Evolutionary conservation across 2,113 vertebrate species (phyloP).

Genomic region (Sceloporus undulatus): DNA sequence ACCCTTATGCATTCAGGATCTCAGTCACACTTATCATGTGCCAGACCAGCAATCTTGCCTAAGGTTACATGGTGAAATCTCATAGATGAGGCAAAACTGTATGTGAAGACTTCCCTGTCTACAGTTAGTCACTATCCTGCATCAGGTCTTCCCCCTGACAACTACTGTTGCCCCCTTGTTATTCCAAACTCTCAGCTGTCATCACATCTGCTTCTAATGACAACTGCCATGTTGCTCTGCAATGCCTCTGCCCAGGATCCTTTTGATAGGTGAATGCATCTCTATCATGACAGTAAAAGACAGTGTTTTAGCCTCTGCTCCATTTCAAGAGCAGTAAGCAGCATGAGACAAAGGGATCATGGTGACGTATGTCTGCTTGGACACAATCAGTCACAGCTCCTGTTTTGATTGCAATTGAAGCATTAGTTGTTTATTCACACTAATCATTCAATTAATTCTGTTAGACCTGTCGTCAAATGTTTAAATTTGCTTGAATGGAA

Average conservation of each 20-base stretch:
- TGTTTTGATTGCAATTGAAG: constrained; percentile 17
- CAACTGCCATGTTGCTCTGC: background rate
- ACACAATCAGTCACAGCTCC: background rate
- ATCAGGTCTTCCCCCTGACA: background rate
- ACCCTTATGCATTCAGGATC: background rate
- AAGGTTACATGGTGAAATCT: background rate
- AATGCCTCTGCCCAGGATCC: background rate
- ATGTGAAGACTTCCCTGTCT: background rate
- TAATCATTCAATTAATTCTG: constrained; percentile 11
- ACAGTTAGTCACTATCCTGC: background rate
- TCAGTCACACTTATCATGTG: background rate
- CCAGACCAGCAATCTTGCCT: too few species aligned
- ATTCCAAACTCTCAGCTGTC: background rate
- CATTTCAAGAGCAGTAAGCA: background rate
- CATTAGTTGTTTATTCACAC: constrained; percentile 19
- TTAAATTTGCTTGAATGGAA: background rate
- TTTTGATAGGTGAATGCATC: background rate
- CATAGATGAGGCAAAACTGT: background rate
- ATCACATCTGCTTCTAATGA: background rate
- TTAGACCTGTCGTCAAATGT: constrained; percentile 14
- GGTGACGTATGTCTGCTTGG: background rate
- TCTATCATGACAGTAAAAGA: background rate
- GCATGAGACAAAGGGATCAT: background rate
- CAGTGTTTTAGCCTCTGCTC: background rate
- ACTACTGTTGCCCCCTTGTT: background rate